phyloP scores from a whole-genome alignment of 2,797 vertebrate species.

The Chloroceryle amazona region DNA sequence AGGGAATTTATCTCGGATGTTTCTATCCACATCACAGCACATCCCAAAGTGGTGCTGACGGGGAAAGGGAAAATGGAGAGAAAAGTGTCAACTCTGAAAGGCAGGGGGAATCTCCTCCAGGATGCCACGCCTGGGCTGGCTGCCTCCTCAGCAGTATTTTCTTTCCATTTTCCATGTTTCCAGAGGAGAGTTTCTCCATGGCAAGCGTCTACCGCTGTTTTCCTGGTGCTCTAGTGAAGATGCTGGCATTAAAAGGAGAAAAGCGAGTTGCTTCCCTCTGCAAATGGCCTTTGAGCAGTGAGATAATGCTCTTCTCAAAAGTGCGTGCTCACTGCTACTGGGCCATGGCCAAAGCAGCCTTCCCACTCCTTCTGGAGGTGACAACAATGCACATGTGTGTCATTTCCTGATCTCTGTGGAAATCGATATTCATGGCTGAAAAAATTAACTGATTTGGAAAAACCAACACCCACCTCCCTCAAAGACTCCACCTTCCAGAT shows the following conservation, averaged over 20 bases:
- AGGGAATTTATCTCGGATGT: neutral
- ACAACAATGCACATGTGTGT: conserved; percentile 64
- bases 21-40: accelerated
- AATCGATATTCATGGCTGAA: neutral
- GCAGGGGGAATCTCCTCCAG: accelerated
- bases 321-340: conserved; percentile 37
- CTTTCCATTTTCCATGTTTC: neutral
- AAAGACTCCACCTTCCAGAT: conserved; percentile 21
- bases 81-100: neutral
- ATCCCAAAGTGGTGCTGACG: neutral
- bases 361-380: conserved; percentile 47
- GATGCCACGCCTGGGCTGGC: neutral
- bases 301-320: conserved; percentile 58
- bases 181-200: neutral
- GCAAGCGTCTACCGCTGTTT: neutral
- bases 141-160: neutral
- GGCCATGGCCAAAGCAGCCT: conserved; percentile 30
- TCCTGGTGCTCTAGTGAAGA: neutral
- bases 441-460: neutral
- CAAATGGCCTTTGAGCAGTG: neutral
- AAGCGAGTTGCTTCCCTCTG: neutral
- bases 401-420: conserved; percentile 57
- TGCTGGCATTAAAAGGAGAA: neutral
- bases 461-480: neutral
- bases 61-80: neutral